Evolutionary conservation across 2,113 vertebrate genomes (phyloP).

Genomic region (Tichodroma muraria): DNA sequence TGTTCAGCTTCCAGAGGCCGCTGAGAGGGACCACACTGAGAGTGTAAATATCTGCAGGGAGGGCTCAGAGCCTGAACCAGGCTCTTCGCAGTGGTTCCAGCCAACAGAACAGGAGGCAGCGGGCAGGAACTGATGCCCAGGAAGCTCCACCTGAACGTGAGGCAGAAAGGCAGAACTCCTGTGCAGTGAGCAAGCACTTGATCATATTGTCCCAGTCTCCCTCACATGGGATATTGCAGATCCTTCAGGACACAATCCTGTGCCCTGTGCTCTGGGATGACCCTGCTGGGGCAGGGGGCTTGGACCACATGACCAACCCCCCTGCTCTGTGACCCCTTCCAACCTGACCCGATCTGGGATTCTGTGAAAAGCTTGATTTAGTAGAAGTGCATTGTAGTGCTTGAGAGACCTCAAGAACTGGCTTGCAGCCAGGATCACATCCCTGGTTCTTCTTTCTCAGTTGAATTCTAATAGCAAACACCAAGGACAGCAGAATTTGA

Average conservation of each 20-base stretch:
- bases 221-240: not conserved
- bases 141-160: not conserved
- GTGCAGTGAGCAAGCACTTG: not conserved
- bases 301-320: not conserved
- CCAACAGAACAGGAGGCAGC: fast-evolving
- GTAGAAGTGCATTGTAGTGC: not conserved
- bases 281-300: not conserved
- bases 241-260: not conserved
- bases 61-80: not conserved
- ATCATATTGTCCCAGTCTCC: not conserved
- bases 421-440: not conserved
- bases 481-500: not conserved
- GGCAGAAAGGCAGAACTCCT: not conserved
- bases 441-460: not conserved
- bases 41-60: not conserved
- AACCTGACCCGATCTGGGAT: not conserved
- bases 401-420: not conserved
- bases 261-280: not conserved
- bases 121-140: not conserved
- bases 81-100: not conserved
- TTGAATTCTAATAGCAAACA: not conserved
- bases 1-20: not conserved
- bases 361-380: not conserved
- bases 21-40: not conserved
- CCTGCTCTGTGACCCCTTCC: not conserved